A percentile compares a stretch with the other conserved stretches of the same genome.
Evolutionary conservation across 2,888 invertebrate genomes (phyloP).

Genomic region (Lasioglossum zephyrum): DNA sequence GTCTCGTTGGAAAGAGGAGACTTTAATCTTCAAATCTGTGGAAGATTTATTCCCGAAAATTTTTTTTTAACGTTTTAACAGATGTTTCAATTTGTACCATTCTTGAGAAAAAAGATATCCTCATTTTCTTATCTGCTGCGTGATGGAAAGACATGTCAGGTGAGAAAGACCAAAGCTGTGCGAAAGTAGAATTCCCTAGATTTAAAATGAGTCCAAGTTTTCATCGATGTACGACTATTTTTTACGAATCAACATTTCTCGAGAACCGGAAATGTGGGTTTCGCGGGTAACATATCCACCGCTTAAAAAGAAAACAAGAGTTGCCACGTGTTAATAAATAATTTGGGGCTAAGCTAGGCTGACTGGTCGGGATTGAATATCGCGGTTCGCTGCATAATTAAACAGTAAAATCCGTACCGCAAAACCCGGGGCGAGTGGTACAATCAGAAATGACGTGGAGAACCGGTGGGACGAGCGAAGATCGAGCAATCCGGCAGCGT

Average conservation of each 20-base stretch:
- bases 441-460: not conserved
- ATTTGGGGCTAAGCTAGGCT: too few relatives aligned
- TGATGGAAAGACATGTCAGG: not conserved
- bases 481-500: not conserved
- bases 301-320: too few relatives aligned
- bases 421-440: not conserved
- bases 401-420: not conserved
- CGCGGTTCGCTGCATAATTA: too few relatives aligned
- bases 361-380: too few relatives aligned
- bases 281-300: not conserved
- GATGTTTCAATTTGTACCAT: not conserved
- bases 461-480: not conserved
- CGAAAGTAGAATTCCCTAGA: not conserved
- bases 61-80: not conserved
- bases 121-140: too few relatives aligned
- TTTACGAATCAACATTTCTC: not conserved
- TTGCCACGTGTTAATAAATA: too few relatives aligned
- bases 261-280: not conserved
- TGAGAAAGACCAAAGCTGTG: not conserved
- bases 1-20: not conserved
- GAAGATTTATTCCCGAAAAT: not conserved
- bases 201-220: not conserved
- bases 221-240: not conserved
- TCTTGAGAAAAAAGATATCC: not conserved
- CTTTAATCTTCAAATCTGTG: not conserved